Conservation (phyloP, 2,888 invertebrate species). For the Caenorhabditis sp. region DNA sequence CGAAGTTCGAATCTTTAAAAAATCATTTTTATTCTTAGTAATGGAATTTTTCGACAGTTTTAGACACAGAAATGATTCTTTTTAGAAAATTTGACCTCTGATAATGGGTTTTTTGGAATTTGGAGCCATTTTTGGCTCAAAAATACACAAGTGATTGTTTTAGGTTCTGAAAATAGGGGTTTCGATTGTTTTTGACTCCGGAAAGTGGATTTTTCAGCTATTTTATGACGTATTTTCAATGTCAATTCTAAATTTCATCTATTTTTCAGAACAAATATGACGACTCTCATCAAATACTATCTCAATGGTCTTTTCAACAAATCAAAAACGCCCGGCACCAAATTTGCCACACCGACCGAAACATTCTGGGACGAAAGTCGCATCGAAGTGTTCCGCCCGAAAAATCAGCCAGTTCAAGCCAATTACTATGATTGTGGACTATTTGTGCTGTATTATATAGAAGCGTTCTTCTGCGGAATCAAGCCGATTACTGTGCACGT, state of each 20-base stretch:
- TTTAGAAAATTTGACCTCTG: too few relatives aligned
- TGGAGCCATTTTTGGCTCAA: too few relatives aligned
- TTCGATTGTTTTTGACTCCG: too few relatives aligned
- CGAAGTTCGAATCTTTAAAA: too few relatives aligned
- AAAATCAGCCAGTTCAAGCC: slow-evolving; percentile 85
- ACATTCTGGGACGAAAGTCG: slow-evolving; percentile 10
- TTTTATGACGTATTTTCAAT: too few relatives aligned
- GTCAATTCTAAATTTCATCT: neutral
- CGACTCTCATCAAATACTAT: slow-evolving; percentile 6
- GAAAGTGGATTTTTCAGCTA: too few relatives aligned
- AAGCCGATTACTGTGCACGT: slow-evolving; percentile 17
- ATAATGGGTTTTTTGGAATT: too few relatives aligned
- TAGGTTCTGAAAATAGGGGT: too few relatives aligned
- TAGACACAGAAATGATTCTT: too few relatives aligned
- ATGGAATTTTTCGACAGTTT: too few relatives aligned
- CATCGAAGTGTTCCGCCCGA: slow-evolving; percentile 20
- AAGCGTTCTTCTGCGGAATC: slow-evolving; percentile 78
- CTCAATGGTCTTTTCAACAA: slow-evolving; percentile 3
- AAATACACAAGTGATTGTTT: too few relatives aligned
- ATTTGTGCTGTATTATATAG: slow-evolving; percentile 92
- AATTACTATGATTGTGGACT: slow-evolving; percentile 97
- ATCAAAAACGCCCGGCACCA: slow-evolving; percentile 9
- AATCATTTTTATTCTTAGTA: too few relatives aligned
- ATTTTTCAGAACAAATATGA: slow-evolving; percentile 12
- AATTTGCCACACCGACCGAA: neutral